Percentiles rank a stretch among this genome's conserved stretches.
Conservation (phyloP, 1,140 invertebrate species). For the Hermetia illucens region DNA sequence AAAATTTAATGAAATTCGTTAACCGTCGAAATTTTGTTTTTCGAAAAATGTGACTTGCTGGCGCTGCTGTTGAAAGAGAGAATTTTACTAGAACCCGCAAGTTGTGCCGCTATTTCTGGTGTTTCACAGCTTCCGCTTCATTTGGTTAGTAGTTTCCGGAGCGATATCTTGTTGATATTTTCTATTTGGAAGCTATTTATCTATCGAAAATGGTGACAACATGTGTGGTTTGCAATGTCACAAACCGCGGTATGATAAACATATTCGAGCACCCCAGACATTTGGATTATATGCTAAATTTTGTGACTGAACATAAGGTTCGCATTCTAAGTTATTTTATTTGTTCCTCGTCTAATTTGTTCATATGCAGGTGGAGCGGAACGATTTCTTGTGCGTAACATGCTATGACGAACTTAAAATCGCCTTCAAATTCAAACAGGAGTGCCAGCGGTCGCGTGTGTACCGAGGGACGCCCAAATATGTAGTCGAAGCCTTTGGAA, state of each 20-base stretch:
- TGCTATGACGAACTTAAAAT: background rate
- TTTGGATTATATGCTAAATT: conserved; percentile 1
- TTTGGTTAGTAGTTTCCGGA: too few species aligned
- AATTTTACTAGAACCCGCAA: too few species aligned
- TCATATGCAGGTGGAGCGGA: background rate
- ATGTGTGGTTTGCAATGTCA: background rate
- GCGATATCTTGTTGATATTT: too few species aligned
- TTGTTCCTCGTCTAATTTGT: background rate
- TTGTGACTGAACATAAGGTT: background rate
- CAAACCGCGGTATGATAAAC: background rate
- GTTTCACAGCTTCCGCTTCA: too few species aligned
- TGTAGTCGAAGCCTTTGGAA: too few species aligned
- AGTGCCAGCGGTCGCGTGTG: background rate
- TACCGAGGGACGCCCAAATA: too few species aligned
- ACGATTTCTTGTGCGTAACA: background rate
- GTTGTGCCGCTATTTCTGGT: too few species aligned
- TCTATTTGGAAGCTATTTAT: too few species aligned
- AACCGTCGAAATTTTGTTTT: too few species aligned
- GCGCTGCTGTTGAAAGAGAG: too few species aligned
- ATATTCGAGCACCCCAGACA: background rate
- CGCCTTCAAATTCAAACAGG: background rate
- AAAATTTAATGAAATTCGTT: too few species aligned
- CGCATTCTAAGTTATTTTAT: background rate
- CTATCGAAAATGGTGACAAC: background rate
- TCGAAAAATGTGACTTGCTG: too few species aligned